A percentile compares a stretch with the other conserved stretches of the same genome.
These are phyloP conservation scores for Ptilonorhynchus violaceus DNA, from an alignment of 2,113 vertebrate genomes.

Conservation along the genomic window DNA sequence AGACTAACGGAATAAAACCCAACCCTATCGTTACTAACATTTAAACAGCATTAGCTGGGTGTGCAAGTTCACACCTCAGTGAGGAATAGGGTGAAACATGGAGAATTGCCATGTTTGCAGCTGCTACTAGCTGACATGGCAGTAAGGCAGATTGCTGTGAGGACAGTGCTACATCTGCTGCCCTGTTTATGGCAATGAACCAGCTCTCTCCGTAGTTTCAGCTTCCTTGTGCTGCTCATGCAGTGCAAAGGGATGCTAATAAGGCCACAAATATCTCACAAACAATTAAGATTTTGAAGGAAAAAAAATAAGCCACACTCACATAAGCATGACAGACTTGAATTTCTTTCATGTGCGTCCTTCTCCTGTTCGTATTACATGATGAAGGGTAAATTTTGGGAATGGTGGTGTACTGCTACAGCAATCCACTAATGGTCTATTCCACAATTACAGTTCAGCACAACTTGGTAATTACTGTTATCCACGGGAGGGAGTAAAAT, in stretches of 20 bases:
- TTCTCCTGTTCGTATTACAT: not conserved
- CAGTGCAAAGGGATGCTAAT: not conserved
- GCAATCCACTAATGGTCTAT: not conserved
- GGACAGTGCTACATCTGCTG: constrained; percentile 27
- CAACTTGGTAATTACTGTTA: not conserved
- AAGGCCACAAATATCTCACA: not conserved
- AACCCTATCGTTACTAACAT: not conserved
- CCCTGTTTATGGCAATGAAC: not conserved
- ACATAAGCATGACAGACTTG: not conserved
- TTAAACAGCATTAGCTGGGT: not conserved
- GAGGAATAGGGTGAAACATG: not conserved
- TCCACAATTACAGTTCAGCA: not conserved
- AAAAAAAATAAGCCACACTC: not conserved
- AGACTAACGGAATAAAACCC: not conserved
- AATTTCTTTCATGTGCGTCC: not conserved
- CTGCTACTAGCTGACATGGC: not conserved
- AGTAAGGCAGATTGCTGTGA: not conserved
- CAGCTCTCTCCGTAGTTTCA: not conserved
- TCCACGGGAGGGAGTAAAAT: not conserved
- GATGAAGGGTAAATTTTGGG: not conserved
- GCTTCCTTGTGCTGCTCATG: not conserved
- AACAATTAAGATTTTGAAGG: not conserved
- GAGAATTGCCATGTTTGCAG: constrained; percentile 37
- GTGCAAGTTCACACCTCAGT: not conserved
- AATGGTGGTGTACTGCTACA: not conserved